phyloP scores from a whole-genome alignment of 2,113 vertebrate genomes.

The Vulpes vulpes region DNA sequence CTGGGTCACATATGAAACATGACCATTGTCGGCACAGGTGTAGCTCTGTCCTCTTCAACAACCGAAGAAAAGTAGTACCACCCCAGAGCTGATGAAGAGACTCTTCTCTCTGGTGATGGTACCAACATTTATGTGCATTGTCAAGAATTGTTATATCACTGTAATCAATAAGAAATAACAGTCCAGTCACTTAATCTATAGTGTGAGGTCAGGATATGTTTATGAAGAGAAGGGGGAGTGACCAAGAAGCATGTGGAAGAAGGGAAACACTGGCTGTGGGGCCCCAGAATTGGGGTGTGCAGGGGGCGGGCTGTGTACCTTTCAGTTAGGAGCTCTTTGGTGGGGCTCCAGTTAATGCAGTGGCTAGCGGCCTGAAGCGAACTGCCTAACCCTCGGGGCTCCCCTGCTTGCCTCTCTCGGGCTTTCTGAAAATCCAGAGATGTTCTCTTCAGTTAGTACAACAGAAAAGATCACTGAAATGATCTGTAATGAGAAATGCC shows the following conservation, averaged over 20 bases:
- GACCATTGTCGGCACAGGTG: background rate
- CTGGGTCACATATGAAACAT: background rate
- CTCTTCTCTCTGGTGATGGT: background rate
- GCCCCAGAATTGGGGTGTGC: background rate
- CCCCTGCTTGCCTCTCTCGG: background rate
- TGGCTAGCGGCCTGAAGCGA: background rate
- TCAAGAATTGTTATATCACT: background rate
- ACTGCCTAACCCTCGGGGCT: background rate
- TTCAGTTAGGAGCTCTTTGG: background rate
- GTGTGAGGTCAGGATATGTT: background rate
- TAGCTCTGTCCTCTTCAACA: background rate
- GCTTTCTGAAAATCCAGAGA: conserved; percentile 13
- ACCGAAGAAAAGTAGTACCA: background rate
- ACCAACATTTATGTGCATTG: background rate
- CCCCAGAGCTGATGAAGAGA: background rate
- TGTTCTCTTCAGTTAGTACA: background rate
- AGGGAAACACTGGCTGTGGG: background rate
- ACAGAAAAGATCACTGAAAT: background rate
- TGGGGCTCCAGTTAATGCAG: background rate
- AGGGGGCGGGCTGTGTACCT: accelerated
- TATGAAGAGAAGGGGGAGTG: background rate
- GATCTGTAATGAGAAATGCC: background rate
- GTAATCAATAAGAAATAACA: background rate
- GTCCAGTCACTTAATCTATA: background rate
- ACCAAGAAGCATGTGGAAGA: background rate